phyloP scores from a whole-genome alignment of 2,888 invertebrate genomes.

The Diachrysia chrysitis region DNA sequence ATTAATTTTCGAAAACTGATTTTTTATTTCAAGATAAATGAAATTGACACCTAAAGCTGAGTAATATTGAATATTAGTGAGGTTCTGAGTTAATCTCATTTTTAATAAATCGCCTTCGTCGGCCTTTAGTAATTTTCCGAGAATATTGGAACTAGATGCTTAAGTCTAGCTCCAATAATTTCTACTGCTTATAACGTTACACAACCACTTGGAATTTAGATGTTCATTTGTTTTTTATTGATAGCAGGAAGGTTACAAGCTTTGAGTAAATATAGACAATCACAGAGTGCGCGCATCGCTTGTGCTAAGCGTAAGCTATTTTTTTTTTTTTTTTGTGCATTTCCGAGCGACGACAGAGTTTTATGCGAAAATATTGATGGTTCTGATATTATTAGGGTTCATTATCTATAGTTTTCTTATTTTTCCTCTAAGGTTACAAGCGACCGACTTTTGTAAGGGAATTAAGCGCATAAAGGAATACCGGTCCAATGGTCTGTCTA shows the following conservation, averaged over 20 bases:
- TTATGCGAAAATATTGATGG: too few species aligned
- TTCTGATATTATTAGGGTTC: too few species aligned
- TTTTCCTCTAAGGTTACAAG: too few species aligned
- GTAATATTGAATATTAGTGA: background rate
- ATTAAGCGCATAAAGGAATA: background rate
- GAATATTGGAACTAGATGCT: background rate
- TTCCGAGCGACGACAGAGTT: too few species aligned
- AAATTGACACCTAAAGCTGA: background rate
- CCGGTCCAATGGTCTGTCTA: constrained; percentile 38
- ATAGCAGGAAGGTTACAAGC: too few species aligned
- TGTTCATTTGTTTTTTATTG: background rate
- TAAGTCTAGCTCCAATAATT: too few species aligned
- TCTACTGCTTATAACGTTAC: too few species aligned
- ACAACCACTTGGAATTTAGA: background rate
- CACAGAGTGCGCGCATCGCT: too few species aligned
- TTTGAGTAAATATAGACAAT: too few species aligned
- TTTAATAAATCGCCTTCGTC: background rate
- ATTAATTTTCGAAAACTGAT: background rate
- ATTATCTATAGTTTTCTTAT: too few species aligned
- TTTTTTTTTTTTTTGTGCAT: too few species aligned
- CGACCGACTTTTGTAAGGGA: background rate
- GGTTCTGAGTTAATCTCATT: constrained; percentile 4
- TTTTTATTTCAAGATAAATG: background rate
- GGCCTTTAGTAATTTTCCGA: background rate
- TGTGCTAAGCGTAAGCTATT: too few species aligned